Conservation (phyloP, 1,140 invertebrate species). For the Dendroctonus valens region DNA sequence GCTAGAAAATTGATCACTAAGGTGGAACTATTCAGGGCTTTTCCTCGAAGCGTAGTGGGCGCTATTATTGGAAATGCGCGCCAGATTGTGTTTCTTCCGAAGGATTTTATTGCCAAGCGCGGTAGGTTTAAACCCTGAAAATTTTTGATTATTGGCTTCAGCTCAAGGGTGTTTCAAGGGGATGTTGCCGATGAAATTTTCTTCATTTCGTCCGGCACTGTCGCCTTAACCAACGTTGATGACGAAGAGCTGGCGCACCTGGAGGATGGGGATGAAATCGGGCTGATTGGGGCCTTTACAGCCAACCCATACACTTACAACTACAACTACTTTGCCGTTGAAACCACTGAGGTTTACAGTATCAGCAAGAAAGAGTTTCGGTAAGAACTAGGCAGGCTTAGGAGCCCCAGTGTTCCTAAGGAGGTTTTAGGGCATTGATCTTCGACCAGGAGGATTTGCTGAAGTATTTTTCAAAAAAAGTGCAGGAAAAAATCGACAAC, state of each 20-base stretch:
- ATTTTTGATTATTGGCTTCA: neutral
- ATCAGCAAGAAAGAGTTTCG: constrained; percentile 24
- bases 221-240: constrained; percentile 45
- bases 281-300: constrained; percentile 11
- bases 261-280: constrained; percentile 33
- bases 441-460: constrained; percentile 21
- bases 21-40: constrained; percentile 49
- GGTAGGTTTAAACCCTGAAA: constrained; percentile 9
- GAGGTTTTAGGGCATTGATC: constrained; percentile 7
- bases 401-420: neutral
- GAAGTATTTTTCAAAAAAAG: constrained; percentile 14
- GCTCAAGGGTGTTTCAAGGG: constrained; percentile 31
- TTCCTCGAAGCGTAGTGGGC: constrained; percentile 42
- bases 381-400: neutral
- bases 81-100: constrained; percentile 51
- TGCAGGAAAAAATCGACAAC: constrained; percentile 7
- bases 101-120: constrained; percentile 51
- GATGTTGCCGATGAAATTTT: constrained; percentile 49
- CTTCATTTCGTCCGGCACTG: constrained; percentile 54
- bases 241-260: constrained; percentile 24
- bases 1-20: constrained; percentile 48
- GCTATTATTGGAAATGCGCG: constrained; percentile 46
- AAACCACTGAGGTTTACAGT: constrained; percentile 32
- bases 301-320: neutral
- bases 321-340: constrained; percentile 22